phyloP scores from a whole-genome alignment of 1,140 invertebrate genomes.

The Cherax destructor region DNA sequence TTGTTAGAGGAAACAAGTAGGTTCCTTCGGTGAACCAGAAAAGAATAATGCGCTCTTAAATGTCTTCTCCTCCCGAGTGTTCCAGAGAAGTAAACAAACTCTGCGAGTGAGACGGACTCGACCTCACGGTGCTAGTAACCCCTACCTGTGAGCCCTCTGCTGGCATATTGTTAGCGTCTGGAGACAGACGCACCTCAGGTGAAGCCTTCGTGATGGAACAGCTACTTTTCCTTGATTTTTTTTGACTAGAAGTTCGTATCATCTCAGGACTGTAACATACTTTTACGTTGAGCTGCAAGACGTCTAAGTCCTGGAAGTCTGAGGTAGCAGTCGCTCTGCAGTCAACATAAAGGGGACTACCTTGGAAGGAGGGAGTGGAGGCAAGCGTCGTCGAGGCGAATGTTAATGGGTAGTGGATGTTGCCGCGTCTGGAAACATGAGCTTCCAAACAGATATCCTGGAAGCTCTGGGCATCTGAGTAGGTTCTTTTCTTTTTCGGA shows the following conservation, averaged over 20 bases:
- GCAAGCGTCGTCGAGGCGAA: neutral
- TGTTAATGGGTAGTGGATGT: neutral
- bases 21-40: too few species aligned
- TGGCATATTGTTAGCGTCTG: too few species aligned
- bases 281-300: neutral
- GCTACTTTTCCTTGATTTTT: neutral
- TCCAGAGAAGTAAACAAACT: too few species aligned
- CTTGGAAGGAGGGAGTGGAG: neutral
- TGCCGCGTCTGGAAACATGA: neutral
- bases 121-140: too few species aligned
- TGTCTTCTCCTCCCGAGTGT: too few species aligned
- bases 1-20: too few species aligned
- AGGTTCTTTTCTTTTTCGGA: neutral
- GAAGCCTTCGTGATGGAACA: too few species aligned
- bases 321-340: neutral
- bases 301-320: neutral
- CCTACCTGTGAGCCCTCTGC: too few species aligned
- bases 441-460: slow-evolving; percentile 2
- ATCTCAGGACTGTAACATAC: neutral
- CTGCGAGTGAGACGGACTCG: too few species aligned
- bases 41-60: too few species aligned
- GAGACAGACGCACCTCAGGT: too few species aligned
- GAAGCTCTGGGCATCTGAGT: neutral
- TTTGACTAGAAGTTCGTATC: neutral
- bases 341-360: neutral